phyloP scores from a whole-genome alignment of 1,140 invertebrate species.

The Trichomalopsis sarcophagae region DNA sequence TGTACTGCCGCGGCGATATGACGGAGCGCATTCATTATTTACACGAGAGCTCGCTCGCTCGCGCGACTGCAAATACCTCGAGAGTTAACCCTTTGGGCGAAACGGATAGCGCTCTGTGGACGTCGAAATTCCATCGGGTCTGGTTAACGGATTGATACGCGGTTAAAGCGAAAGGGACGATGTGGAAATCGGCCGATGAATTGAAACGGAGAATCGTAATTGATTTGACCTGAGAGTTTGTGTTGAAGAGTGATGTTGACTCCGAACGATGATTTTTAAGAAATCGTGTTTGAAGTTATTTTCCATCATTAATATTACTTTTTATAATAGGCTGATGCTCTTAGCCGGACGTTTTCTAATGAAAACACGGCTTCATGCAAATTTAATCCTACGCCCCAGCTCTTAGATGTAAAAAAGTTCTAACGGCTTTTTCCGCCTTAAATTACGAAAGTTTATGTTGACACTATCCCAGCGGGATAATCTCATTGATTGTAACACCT shows the following conservation, averaged over 20 bases:
- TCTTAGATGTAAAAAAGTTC: neutral
- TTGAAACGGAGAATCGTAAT: neutral
- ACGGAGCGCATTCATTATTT: neutral
- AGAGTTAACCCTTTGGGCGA: neutral
- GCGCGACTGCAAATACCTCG: neutral
- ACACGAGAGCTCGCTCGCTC: neutral
- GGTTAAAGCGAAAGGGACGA: neutral
- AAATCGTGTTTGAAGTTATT: neutral
- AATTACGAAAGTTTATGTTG: neutral
- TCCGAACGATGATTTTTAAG: too few relatives aligned
- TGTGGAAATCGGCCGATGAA: neutral
- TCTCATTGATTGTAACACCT: too few relatives aligned
- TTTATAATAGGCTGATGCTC: too few relatives aligned
- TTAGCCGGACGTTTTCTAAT: neutral
- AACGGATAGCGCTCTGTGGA: neutral
- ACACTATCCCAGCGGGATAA: too few relatives aligned
- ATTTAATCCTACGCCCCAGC: neutral
- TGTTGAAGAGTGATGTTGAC: too few relatives aligned
- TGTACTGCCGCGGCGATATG: neutral
- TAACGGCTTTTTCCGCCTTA: neutral
- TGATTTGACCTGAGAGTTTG: too few relatives aligned
- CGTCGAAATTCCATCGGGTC: neutral
- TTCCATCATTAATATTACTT: neutral
- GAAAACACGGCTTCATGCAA: neutral
- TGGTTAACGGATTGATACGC: neutral